Evolutionary conservation across 1,140 invertebrate species (phyloP).

Genomic region (Meloidogyne hapla): DNA sequence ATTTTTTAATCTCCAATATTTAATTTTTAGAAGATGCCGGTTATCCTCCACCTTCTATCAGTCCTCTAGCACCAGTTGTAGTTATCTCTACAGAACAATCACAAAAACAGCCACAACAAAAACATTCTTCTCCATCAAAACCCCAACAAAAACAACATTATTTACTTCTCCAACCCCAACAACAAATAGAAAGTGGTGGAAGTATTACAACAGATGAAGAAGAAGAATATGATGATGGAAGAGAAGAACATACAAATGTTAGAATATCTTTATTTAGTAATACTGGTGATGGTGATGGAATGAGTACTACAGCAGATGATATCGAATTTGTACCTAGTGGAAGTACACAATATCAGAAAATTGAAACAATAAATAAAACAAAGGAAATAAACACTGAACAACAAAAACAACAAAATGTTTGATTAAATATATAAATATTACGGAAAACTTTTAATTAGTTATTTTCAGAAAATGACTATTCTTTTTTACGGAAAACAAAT

Average conservation of each 20-base stretch:
- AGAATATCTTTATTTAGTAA: slow-evolving; percentile 17
- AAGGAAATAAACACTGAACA: no score
- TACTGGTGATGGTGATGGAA: slow-evolving; percentile 17
- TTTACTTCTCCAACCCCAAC: neutral
- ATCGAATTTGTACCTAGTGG: slow-evolving; percentile 18
- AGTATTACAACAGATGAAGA: slow-evolving; percentile 17
- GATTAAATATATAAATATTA: no score
- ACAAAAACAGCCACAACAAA: neutral
- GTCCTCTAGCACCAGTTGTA: neutral
- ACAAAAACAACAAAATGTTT: neutral
- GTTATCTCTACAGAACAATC: neutral
- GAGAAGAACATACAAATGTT: neutral
- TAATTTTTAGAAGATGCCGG: neutral
- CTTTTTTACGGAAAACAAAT: no score
- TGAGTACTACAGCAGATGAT: slow-evolving; percentile 24
- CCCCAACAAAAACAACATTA: neutral
- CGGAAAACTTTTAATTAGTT: no score
- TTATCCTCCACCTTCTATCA: neutral
- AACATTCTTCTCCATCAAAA: neutral
- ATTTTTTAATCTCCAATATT: no score
- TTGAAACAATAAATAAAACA: neutral
- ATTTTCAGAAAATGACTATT: no score
- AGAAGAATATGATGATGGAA: slow-evolving; percentile 17
- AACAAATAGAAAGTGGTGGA: neutral
- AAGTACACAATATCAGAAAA: neutral